Percentiles rank a stretch among this genome's conserved stretches.
These are phyloP conservation scores for Aethes cnicana DNA, from an alignment of 2,888 invertebrate genomes.

Conservation along the genomic window DNA sequence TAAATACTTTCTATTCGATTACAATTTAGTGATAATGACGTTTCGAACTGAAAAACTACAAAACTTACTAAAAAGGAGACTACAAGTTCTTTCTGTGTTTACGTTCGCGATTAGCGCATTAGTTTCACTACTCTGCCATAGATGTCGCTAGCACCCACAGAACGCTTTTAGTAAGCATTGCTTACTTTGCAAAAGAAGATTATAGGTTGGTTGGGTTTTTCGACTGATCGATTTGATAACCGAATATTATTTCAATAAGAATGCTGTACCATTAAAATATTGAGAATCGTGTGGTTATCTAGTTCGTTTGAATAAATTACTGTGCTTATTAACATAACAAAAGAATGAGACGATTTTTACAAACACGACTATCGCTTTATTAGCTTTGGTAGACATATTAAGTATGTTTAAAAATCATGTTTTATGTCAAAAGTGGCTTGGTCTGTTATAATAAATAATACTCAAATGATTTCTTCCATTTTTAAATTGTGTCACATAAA, in stretches of 20 bases:
- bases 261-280: constrained; percentile 21
- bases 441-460: too few species aligned
- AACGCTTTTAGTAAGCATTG: constrained; percentile 29
- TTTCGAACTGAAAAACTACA: too few species aligned
- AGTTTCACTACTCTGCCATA: constrained; percentile 49
- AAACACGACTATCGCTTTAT: constrained; percentile 18
- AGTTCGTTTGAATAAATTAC: constrained; percentile 24
- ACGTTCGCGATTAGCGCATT: background rate
- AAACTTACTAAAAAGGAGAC: too few species aligned
- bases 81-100: background rate
- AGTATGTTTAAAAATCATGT: too few species aligned
- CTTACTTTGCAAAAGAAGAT: background rate
- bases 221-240: constrained; percentile 21
- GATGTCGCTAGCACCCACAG: constrained; percentile 51
- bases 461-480: too few species aligned
- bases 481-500: too few species aligned
- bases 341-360: constrained; percentile 22
- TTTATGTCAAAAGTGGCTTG: too few species aligned
- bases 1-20: too few species aligned
- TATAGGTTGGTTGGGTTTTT: background rate
- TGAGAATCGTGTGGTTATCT: constrained; percentile 14
- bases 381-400: too few species aligned
- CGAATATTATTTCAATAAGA: constrained; percentile 17
- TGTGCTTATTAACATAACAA: constrained; percentile 22
- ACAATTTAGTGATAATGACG: too few species aligned